phyloP scores from a whole-genome alignment of 1,140 invertebrate species.

The Phenacoccus solenopsis region DNA sequence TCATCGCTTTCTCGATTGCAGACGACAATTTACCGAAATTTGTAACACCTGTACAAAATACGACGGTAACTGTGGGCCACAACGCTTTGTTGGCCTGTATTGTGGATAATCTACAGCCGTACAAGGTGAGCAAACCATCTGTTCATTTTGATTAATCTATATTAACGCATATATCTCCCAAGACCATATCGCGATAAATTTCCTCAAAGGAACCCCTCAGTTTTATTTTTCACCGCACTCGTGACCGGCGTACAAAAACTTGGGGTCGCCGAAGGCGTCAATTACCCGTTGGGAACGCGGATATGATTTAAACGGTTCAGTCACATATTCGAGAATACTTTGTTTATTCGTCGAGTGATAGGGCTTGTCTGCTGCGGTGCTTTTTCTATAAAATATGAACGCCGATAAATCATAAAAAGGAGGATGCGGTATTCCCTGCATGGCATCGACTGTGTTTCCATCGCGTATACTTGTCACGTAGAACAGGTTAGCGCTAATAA shows the following conservation, averaged over 20 bases:
- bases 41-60: not conserved
- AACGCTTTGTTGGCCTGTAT: conserved; percentile 1
- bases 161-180: not conserved
- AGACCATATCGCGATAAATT: not conserved
- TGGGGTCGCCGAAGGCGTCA: not conserved
- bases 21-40: conserved; percentile 3
- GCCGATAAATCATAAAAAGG: not conserved
- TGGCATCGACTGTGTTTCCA: not conserved
- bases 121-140: not conserved
- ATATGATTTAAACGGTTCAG: not conserved
- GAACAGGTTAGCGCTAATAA: conserved; percentile 16
- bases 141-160: not conserved
- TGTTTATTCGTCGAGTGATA: not conserved
- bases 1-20: not conserved
- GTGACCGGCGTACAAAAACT: not conserved
- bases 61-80: not conserved
- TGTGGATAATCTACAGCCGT: not conserved
- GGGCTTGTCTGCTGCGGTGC: not conserved
- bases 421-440: not conserved
- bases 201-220: not conserved
- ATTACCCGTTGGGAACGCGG: not conserved
- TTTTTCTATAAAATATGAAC: conserved; percentile 11
- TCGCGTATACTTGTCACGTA: conserved; percentile 3
- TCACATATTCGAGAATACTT: not conserved
- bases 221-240: not conserved